Evolutionary conservation across 2,797 vertebrate species (phyloP).

Genomic region (Hoplostethus atlanticus): DNA sequence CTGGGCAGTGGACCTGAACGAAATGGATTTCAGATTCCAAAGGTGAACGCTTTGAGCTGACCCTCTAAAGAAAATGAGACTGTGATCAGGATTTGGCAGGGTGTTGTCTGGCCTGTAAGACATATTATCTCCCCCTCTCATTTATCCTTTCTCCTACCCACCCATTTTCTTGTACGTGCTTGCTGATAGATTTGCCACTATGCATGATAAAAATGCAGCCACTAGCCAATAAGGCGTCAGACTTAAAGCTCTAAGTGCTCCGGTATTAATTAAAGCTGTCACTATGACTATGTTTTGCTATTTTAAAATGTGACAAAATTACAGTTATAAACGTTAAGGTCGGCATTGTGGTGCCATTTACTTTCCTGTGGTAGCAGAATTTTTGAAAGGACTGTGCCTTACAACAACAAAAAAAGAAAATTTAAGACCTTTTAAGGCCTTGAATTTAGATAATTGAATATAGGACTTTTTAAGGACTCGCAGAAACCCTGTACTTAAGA

Average conservation of each 20-base stretch:
- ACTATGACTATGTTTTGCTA: no score
- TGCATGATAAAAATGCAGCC: slow-evolving; percentile 12
- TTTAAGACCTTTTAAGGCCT: no score
- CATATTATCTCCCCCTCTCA: slow-evolving; percentile 15
- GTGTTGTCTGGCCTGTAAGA: slow-evolving; percentile 31
- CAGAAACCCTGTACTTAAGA: no score
- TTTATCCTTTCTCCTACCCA: slow-evolving; percentile 18
- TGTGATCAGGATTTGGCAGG: slow-evolving; percentile 40
- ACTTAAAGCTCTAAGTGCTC: background rate
- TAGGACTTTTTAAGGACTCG: no score
- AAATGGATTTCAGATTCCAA: slow-evolving; percentile 11
- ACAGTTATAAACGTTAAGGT: background rate
- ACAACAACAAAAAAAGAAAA: no score
- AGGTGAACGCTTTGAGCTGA: slow-evolving; percentile 43
- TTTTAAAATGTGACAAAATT: no score
- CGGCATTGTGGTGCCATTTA: background rate
- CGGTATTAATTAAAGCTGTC: slow-evolving; percentile 6
- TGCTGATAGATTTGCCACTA: slow-evolving; percentile 5
- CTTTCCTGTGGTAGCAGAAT: no score
- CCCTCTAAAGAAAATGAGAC: slow-evolving; percentile 32
- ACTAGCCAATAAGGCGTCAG: no score
- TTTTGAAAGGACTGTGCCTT: no score
- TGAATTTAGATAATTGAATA: no score
- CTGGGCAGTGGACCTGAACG: slow-evolving; percentile 20
- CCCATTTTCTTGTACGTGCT: slow-evolving; percentile 1